Percentiles rank a stretch among this genome's conserved stretches.
phyloP scores from a whole-genome alignment of 2,888 invertebrate species.

The Camptogramma bilineatum region DNA sequence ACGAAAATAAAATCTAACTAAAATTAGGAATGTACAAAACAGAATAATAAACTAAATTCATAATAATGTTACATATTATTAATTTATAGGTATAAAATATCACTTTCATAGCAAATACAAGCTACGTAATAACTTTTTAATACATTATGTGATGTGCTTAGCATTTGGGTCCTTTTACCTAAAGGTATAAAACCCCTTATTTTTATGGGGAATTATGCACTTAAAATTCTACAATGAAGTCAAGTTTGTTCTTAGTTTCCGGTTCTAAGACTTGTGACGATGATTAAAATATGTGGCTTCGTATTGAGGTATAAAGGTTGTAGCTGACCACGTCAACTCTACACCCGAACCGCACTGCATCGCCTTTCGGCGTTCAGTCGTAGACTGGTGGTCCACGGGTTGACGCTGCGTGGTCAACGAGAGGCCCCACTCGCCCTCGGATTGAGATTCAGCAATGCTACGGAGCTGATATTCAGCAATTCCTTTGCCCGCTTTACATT shows the following conservation, averaged over 20 bases:
- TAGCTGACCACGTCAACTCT: too few relatives aligned
- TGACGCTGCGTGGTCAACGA: too few relatives aligned
- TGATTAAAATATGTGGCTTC: too few relatives aligned
- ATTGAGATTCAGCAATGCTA: too few relatives aligned
- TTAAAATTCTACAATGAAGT: not conserved
- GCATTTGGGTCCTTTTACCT: not conserved
- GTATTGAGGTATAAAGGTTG: too few relatives aligned
- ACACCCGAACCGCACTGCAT: too few relatives aligned
- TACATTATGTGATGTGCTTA: conserved; percentile 9
- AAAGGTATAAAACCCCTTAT: conserved; percentile 1
- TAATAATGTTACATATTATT: conserved; percentile 10
- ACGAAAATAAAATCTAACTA: conserved; percentile 6
- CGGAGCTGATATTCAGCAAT: too few relatives aligned
- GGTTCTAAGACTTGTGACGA: too few relatives aligned
- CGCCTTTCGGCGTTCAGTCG: too few relatives aligned
- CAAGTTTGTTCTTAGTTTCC: conserved; percentile 1
- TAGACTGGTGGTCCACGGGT: too few relatives aligned
- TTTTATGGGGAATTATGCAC: not conserved
- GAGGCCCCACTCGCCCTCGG: too few relatives aligned
- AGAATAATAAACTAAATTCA: conserved; percentile 31
- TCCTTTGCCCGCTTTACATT: too few relatives aligned
- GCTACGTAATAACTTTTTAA: conserved; percentile 11
- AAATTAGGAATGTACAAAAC: conserved; percentile 38
- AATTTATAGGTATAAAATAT: conserved; percentile 23
- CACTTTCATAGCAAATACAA: conserved; percentile 24